phyloP scores from a whole-genome alignment of 2,797 vertebrate genomes.

The Clangula hyemalis region DNA sequence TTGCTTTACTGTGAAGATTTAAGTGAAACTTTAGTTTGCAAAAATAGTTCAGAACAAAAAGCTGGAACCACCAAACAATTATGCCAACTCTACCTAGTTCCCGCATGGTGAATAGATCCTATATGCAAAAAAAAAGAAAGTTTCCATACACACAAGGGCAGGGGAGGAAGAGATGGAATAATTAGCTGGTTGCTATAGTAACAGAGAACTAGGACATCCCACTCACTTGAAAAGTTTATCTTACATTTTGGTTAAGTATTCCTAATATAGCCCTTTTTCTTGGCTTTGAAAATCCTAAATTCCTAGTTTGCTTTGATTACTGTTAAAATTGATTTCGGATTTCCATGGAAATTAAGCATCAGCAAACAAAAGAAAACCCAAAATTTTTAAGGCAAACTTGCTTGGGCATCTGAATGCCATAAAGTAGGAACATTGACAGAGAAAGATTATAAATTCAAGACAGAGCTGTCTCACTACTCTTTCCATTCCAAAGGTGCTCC shows the following conservation, averaged over 20 bases:
- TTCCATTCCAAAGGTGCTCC: neutral
- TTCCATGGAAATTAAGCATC: neutral
- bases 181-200: slow-evolving; percentile 57
- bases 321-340: neutral
- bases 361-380: neutral
- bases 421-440: neutral
- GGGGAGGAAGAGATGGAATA: slow-evolving; percentile 55
- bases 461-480: neutral
- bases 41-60: slow-evolving; percentile 28
- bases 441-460: neutral
- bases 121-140: neutral
- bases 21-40: slow-evolving; percentile 6
- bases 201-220: slow-evolving; percentile 57
- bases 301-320: neutral
- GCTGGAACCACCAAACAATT: neutral
- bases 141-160: slow-evolving; percentile 4
- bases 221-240: slow-evolving; percentile 57
- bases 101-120: neutral
- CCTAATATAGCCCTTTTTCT: slow-evolving; percentile 1
- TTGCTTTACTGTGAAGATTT: neutral
- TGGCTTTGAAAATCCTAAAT: neutral
- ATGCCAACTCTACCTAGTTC: neutral
- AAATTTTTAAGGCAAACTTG: neutral
- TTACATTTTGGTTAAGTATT: slow-evolving; percentile 43
- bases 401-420: neutral